Evolutionary conservation across 1,140 invertebrate genomes (phyloP), one percentile per base, ranked within the genome.

Genomic region (Rhizoglyphus robini): DNA sequence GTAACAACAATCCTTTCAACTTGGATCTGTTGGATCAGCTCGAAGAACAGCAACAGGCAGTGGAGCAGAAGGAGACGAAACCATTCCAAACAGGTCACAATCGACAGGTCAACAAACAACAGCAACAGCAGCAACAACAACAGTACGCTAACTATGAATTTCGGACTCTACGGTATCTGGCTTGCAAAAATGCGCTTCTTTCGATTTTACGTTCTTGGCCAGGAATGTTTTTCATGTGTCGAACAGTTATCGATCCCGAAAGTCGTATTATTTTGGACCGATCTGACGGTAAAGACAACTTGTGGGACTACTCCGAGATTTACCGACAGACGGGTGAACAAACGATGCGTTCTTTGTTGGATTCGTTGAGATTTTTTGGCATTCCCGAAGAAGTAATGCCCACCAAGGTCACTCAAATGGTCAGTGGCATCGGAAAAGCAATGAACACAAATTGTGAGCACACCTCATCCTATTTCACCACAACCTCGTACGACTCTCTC

Each of bases 161-260:
- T 68, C 80, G 84, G 51, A 87, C 91, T 69, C 79, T 86, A 68
- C 81, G 86, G 66, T 88, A 91, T 72, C 83, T 83, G 18, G 87
- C 88, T 66, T 88, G 87, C 69, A 85, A 88, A 61, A 76, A 88
- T 66, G 89, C 90, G 2, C 73, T 96, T 27, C 75, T 93, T 25
- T 88, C 88, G 47, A 83, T 92, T 34, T 75, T 95, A 65, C 83
- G 90, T 49, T 94, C 90, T 48, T 96, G 90, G 86, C 83, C 90
- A 48, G 92, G 93, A 64, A 77, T 89, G 49, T 74, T 90, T 62
- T 86, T 89, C 74, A 88, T 93, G 76, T 90, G 87, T 68, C 70
- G 59, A 25, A 20, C 32, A 2, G 15, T 46, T 2, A 59, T n/a
- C 27, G 13, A 18, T 13, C 13, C 13, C 54, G 1, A 13, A 65